Evolutionary conservation across 2,797 vertebrate genomes (phyloP).

Genomic region (Thunnus albacares): DNA sequence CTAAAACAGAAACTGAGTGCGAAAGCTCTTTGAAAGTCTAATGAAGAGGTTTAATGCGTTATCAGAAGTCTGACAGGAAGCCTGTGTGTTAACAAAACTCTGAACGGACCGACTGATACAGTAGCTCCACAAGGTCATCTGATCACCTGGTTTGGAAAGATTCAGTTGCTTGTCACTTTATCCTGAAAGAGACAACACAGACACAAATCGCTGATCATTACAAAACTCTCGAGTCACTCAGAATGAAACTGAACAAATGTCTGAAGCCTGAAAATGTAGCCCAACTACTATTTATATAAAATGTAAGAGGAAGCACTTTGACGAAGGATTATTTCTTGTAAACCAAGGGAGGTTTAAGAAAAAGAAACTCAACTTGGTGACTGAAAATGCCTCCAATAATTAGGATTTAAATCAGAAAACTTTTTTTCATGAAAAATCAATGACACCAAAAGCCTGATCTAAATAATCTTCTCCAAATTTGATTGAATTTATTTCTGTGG

Average conservation of each 20-base stretch:
- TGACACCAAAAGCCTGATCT: background rate
- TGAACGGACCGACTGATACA: background rate
- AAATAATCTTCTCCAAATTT: no score
- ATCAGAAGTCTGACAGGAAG: background rate
- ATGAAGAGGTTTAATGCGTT: slow-evolving; percentile 14
- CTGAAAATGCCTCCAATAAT: background rate
- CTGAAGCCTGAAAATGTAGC: background rate
- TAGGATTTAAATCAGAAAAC: background rate
- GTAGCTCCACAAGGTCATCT: background rate
- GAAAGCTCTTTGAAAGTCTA: background rate
- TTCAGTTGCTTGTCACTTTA: slow-evolving; percentile 30
- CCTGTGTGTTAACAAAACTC: background rate
- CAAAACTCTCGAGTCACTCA: background rate
- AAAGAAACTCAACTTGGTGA: slow-evolving; percentile 1
- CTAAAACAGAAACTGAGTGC: background rate
- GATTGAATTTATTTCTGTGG: background rate
- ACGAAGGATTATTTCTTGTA: background rate
- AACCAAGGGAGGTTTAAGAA: background rate
- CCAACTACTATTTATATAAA: background rate
- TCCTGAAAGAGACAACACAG: slow-evolving; percentile 54
- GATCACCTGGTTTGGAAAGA: slow-evolving; percentile 14
- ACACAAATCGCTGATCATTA: background rate
- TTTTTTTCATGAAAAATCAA: background rate
- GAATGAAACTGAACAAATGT: background rate
- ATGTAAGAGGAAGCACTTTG: background rate